Base-by-base conservation (phyloP, 2,888 invertebrate species). In the Pristionchus arcanus region DNA sequence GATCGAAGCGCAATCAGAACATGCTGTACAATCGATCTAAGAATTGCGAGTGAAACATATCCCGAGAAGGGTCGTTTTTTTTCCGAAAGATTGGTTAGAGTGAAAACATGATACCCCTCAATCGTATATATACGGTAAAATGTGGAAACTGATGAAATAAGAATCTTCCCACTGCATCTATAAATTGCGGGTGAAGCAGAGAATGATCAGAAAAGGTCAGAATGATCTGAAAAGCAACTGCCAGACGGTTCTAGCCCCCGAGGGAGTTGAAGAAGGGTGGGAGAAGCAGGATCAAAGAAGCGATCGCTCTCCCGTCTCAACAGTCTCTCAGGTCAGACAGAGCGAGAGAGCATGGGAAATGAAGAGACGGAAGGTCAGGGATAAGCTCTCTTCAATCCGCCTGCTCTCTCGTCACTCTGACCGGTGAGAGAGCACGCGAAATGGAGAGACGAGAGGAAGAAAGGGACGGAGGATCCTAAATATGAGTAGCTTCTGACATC, bases 241-340 rank as follows among this genome's bases (percentile, higher is more conserved):
- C 37, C 77, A 42, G 77, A 42, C 77, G 15, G 77, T 77, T 77
- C 77, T 77, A 42, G 42, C 77, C 77, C n/a, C 42, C 42, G 42
- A 49, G 77, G 77, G 77, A 34, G 42, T 77, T 77, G 13, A 15
- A 13, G 42, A 49, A 49, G 28, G 0, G 15, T 19, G 68, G 25
- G 28, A 28, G 28, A 28, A 68, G 13, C 1, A 28, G 68, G 25
- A 68, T n/a, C 68, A 68, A 31, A 68, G n/a, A 68, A 28, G 15
- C 28, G 68, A 2, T 68, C 28, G 21, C 28, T 66, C 28, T 66
- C 66, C 28, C n/a, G 2, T 5, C 15, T 68, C 15, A 68, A 68
- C 31, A 3, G 68, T n/a, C 68, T 28, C 28, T 31, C 68, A 31
- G 68, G 68, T 28, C 28, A 68, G 13, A 68, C 68, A 1, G 68